Evolutionary conservation across 2,888 invertebrate species (phyloP).

Genomic region (Dysmachus trigonus): DNA sequence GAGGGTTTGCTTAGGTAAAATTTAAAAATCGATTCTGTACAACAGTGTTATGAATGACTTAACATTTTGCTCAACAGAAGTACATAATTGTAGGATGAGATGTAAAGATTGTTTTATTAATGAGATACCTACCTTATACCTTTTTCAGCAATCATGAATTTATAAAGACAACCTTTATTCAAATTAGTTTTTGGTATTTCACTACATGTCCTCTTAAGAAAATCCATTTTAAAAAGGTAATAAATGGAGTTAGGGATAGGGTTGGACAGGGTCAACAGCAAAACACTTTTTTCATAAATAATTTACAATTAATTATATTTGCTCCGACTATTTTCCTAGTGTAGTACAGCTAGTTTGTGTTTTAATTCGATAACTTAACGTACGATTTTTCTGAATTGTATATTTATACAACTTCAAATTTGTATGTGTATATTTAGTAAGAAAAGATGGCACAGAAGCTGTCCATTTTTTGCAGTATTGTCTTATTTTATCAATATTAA

Average conservation of each 20-base stretch:
- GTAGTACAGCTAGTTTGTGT: slow-evolving; percentile 23
- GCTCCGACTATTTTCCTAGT: slow-evolving; percentile 16
- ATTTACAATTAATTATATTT: slow-evolving; percentile 38
- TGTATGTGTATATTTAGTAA: slow-evolving; percentile 8
- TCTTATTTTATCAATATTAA: neutral
- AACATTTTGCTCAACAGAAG: too few relatives aligned
- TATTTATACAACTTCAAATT: slow-evolving; percentile 4
- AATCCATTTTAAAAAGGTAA: too few relatives aligned
- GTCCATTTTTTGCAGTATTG: slow-evolving; percentile 9
- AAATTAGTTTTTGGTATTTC: too few relatives aligned
- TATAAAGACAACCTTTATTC: too few relatives aligned
- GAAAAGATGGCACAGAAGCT: slow-evolving; percentile 34
- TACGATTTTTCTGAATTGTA: slow-evolving; percentile 11
- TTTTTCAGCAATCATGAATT: too few relatives aligned
- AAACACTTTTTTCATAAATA: slow-evolving; percentile 27
- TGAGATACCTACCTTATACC: too few relatives aligned
- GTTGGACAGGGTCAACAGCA: neutral
- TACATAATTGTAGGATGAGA: too few relatives aligned
- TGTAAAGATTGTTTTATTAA: too few relatives aligned
- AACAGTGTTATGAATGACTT: too few relatives aligned
- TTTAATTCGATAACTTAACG: slow-evolving; percentile 1
- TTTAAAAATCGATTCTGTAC: too few relatives aligned
- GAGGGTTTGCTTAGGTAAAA: too few relatives aligned
- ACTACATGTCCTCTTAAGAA: too few relatives aligned
- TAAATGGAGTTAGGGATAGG: neutral